Base-by-base conservation (phyloP, 2,113 vertebrate species). In the Excalfactoria chinensis region DNA sequence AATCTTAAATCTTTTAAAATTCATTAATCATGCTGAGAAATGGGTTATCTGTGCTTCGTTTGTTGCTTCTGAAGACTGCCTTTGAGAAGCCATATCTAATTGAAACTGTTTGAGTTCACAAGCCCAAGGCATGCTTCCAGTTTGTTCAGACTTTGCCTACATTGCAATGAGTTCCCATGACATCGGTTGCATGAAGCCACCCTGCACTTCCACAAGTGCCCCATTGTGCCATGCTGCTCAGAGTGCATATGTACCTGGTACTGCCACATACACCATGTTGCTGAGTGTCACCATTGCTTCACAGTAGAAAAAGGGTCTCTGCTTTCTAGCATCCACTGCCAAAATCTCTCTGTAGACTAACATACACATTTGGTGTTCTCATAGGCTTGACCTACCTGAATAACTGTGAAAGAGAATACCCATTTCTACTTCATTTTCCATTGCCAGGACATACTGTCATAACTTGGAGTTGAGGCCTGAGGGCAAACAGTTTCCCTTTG, bases 91-190 rank as follows among this genome's bases (percentile, higher is more conserved):
- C 26, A 43, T 20, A 55, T 7, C 19, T 89, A 43, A 22, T 7
- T n/a, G 48, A 73, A 58, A 30, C 6, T 46, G 18, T 28, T 12
- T 11, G 25, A 37, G 20, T 59, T 22, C 4, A 2, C 0, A 8
- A 71, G 34, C 23, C 64, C 18, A 2, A 16, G 56, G 32, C 30
- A 51, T 2, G 0, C 37, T 46, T 89, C 21, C 26, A 64, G n/a
- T 11, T 22, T 4, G 6, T 64, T 7, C 34, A 48, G 49, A 30
- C 11, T 26, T 40, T 17, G 13, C 9, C 16, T 6, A 0, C 5
- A 5, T 48, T 77, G 49, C 18, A 26, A 13, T 20, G 37, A 28
- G 23, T 23, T 15, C 41, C 82, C 9, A 10, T 11, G 40, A 23
- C n/a, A n/a, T 63, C 28, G 26, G 21, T 34, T 73, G 4, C 9